Evolutionary conservation across 1,140 invertebrate species (phyloP).

Genomic region (Acromyrmex heyeri): DNA sequence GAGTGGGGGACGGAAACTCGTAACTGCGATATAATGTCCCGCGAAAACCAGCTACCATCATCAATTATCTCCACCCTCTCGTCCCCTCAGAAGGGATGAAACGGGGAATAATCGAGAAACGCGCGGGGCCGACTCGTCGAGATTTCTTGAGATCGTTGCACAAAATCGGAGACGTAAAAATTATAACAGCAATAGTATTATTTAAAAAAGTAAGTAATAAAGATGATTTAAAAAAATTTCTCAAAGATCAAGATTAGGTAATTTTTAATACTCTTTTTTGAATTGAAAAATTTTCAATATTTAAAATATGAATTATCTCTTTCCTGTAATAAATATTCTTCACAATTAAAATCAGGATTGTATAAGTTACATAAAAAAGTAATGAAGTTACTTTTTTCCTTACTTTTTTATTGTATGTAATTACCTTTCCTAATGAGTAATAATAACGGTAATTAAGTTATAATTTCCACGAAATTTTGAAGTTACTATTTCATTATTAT

Average conservation of each 20-base stretch:
- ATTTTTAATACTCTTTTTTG: neutral
- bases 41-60: conserved; percentile 77
- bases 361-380: too few relatives aligned
- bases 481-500: too few relatives aligned
- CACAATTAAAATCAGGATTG: neutral
- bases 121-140: neutral
- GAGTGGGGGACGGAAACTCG: conserved; percentile 39
- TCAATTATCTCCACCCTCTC: conserved; percentile 78
- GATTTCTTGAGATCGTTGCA: conserved; percentile 39
- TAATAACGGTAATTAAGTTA: too few relatives aligned
- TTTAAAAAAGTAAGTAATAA: neutral
- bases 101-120: conserved; percentile 50
- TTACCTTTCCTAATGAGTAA: too few relatives aligned
- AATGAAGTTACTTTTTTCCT: too few relatives aligned
- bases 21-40: conserved; percentile 80
- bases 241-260: neutral
- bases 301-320: neutral
- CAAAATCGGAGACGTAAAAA: neutral
- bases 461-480: too few relatives aligned
- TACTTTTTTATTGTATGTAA: too few relatives aligned
- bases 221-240: neutral
- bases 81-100: conserved; percentile 52
- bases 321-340: neutral
- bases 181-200: neutral
- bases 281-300: neutral